Evolutionary conservation across 1,140 invertebrate species (phyloP).

Genomic region (Polypedilum vanderplanki): DNA sequence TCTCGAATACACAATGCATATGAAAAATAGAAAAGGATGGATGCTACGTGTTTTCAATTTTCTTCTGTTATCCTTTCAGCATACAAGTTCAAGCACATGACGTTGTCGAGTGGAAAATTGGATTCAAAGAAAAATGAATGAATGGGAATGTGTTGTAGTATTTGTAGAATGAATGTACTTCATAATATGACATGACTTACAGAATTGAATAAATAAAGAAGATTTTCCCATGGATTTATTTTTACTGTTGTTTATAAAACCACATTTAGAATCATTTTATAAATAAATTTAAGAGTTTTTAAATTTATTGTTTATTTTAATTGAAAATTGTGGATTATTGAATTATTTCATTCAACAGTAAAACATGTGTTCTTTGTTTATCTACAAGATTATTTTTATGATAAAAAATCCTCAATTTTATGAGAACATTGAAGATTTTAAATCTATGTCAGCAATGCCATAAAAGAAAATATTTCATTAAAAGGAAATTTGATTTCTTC

Average conservation of each 20-base stretch:
- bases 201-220: background rate
- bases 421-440: too few species aligned
- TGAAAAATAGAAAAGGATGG: background rate
- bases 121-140: conserved; percentile 1
- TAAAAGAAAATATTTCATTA: too few species aligned
- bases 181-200: background rate
- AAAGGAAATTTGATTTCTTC: too few species aligned
- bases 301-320: too few species aligned
- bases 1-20: background rate
- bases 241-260: too few species aligned
- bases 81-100: conserved; percentile 17
- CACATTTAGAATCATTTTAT: too few species aligned
- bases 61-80: conserved; percentile 2
- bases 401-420: too few species aligned
- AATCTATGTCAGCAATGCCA: too few species aligned
- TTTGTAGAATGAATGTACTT: background rate
- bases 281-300: background rate
- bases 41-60: background rate
- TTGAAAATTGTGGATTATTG: too few species aligned
- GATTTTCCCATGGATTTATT: background rate
- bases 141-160: background rate
- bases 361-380: too few species aligned
- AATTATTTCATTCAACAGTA: too few species aligned
- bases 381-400: too few species aligned
- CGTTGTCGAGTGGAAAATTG: conserved; percentile 17